Base-by-base conservation (phyloP, 2,888 invertebrate species). In the Hoplodrina ambigua region DNA sequence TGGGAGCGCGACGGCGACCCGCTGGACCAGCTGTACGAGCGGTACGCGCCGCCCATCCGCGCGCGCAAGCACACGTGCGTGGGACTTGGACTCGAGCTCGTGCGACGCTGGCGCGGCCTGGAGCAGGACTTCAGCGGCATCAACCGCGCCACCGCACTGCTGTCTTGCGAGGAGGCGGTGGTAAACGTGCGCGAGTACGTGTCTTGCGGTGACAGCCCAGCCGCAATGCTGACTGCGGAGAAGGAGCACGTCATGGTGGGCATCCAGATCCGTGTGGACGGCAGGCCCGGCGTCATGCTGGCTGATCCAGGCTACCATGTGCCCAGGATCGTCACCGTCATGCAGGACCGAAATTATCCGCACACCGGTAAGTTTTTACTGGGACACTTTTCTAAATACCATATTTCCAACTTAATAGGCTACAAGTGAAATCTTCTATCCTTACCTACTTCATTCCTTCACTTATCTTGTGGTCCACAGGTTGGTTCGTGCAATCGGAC, bases 261-360 rank as follows among this genome's bases (percentile, higher is more conserved):
- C 75, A 96, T 98, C 89, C 97, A 97, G 84, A 96, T 98, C 73
- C 93, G 96, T 81, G 97, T 98, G 69, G 97, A 97, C 60, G 98
- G 97, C 44, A 96, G 99, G 52, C 93, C 95, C 1, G 99, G 98
- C 44, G 96, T 98, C 61, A 94, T 99, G 94, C 96, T 99, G 30
- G 97, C 98, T 53, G 99, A 99, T 96, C 98, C 99, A 0, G 99
- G 99, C 20, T 99, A 99, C 93, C 99, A 99, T 92, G 97, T 99
- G 74, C 97, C 98, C 54, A 96, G 98, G 75, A 97, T 98, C 69
- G 97, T 99, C 75, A 98, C 98, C 30, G 97, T 98, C 63, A 99
- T 99, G 99, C 96, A 96, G 50, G 99, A 99, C 91, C 96, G 97
- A 75, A 96, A 96, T 59, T 98, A 98, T 93, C 99, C 99, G 17